phyloP scores from a whole-genome alignment of 2,113 vertebrate genomes.

The Pachycephala philippinensis region DNA sequence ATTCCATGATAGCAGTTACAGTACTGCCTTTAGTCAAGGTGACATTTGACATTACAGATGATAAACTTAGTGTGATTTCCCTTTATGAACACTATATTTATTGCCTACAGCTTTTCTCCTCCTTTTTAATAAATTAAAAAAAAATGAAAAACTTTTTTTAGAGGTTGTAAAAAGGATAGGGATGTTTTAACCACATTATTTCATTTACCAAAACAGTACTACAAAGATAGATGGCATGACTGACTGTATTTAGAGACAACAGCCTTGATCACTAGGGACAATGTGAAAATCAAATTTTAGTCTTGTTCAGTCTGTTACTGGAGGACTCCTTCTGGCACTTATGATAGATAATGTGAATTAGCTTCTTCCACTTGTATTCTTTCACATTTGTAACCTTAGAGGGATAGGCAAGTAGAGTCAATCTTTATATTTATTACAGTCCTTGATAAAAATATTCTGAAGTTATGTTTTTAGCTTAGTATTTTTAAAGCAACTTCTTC shows the following conservation, averaged over 20 bases:
- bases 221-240: not conserved
- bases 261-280: not conserved
- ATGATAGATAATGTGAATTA: not conserved
- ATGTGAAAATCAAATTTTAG: not conserved
- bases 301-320: not conserved
- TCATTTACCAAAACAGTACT: not conserved
- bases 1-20: not conserved
- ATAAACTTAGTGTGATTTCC: not conserved
- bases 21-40: not conserved
- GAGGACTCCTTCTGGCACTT: not conserved
- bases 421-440: not conserved
- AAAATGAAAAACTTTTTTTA: not conserved
- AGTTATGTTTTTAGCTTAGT: not conserved
- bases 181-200: not conserved
- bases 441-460: not conserved
- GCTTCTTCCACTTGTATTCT: not conserved
- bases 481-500: not conserved
- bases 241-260: not conserved
- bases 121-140: not conserved
- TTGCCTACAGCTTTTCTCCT: not conserved
- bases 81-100: not conserved
- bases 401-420: not conserved
- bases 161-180: not conserved
- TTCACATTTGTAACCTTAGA: not conserved
- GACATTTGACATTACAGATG: not conserved